Conservation (phyloP, 2,888 invertebrate genomes). For the Mongoloraphidia duomilia region DNA sequence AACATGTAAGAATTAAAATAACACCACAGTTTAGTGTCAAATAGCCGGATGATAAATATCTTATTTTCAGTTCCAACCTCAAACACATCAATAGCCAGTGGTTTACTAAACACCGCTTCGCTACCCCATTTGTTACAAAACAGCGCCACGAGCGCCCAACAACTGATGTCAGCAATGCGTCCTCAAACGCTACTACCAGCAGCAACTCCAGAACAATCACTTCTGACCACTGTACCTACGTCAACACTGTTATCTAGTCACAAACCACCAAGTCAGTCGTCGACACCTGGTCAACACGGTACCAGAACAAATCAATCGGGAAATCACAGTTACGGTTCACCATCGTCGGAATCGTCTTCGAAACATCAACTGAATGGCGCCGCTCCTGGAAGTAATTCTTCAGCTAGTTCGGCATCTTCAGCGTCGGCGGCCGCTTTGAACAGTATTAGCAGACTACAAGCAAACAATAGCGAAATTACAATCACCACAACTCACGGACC, state of each 20-base stretch:
- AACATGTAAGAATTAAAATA: too few relatives aligned
- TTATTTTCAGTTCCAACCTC: conserved; percentile 35
- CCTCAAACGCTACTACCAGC: conserved; percentile 36
- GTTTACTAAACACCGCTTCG: conserved; percentile 50
- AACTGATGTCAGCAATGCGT: conserved; percentile 58
- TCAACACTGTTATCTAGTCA: not conserved
- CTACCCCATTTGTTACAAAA: conserved; percentile 55
- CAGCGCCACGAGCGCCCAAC: conserved; percentile 51
- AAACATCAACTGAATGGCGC: conserved; percentile 15
- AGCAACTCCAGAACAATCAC: conserved; percentile 19
- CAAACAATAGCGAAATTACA: conserved; percentile 69
- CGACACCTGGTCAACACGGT: conserved; percentile 17
- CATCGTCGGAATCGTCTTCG: too few relatives aligned
- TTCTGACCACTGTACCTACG: conserved; percentile 10
- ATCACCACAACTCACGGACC: conserved; percentile 63
- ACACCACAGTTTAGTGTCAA: too few relatives aligned
- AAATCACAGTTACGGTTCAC: conserved; percentile 1
- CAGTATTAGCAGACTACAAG: conserved; percentile 55
- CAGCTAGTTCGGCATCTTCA: conserved; percentile 27
- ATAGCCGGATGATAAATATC: not conserved
- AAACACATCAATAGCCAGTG: conserved; percentile 50
- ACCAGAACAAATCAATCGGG: not conserved
- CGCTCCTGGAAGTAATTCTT: not conserved
- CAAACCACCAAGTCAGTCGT: conserved; percentile 19
- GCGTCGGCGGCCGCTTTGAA: conserved; percentile 44